A percentile compares a stretch with the other conserved stretches of the same genome.
Conservation (phyloP, 2,797 vertebrate species). For the Chaetophractus vellerosus region DNA sequence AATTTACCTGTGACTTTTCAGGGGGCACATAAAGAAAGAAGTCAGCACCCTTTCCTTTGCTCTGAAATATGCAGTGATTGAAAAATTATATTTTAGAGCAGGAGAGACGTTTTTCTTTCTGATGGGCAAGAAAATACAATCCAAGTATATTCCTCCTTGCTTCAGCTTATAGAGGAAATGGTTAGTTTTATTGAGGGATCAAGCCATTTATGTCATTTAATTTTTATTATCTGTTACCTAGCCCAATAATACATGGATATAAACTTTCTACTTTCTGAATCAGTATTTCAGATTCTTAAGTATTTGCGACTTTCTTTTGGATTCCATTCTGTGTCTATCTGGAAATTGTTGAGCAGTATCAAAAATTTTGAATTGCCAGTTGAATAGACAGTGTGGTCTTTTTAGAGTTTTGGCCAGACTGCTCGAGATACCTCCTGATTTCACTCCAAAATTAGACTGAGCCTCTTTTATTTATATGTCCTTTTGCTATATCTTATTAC, state of each 20-base stretch:
- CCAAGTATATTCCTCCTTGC: constrained; percentile 17
- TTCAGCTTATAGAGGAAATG: constrained; percentile 48
- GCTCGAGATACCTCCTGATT: background rate
- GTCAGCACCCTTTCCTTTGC: background rate
- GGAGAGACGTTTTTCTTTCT: background rate
- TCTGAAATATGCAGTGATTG: background rate
- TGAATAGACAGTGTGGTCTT: background rate
- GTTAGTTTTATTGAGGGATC: constrained; percentile 19
- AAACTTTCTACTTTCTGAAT: constrained; percentile 54
- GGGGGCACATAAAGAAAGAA: background rate
- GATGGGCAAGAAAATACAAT: constrained; percentile 15
- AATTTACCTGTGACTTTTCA: constrained; percentile 1
- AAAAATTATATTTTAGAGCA: constrained; percentile 28
- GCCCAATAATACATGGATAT: background rate
- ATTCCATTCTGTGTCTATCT: background rate
- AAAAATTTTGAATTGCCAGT: background rate
- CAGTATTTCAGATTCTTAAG: constrained; percentile 14
- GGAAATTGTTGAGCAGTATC: background rate
- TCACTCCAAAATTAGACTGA: background rate
- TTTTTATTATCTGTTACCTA: background rate
- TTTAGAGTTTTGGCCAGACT: constrained; percentile 1
- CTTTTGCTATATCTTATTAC: background rate
- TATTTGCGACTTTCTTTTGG: constrained; percentile 30
- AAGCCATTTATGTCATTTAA: constrained; percentile 5
- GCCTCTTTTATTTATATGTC: background rate